phyloP scores from a whole-genome alignment of 2,113 vertebrate species.

The rabbit (Oryctolagus cuniculus) region DNA sequence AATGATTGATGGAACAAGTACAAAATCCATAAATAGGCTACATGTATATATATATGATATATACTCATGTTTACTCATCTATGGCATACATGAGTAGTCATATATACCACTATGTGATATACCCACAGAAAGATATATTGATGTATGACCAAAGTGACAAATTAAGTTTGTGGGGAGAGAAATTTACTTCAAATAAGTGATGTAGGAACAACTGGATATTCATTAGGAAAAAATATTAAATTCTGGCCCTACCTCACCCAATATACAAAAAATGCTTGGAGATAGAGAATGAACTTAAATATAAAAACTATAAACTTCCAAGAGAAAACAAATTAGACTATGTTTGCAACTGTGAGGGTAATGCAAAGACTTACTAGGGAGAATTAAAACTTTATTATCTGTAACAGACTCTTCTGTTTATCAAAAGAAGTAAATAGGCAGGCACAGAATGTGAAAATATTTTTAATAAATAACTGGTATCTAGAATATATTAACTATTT shows the following conservation, averaged over 20 bases:
- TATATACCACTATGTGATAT: neutral
- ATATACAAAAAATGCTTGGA: neutral
- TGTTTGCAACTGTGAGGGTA: neutral
- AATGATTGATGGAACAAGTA: neutral
- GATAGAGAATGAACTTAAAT: neutral
- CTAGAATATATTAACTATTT: neutral
- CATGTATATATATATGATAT: neutral
- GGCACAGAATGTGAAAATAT: neutral
- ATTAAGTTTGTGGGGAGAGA: neutral
- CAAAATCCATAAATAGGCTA: neutral
- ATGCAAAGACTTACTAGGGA: conserved; percentile 1
- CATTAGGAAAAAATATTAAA: neutral
- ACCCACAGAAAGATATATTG: neutral
- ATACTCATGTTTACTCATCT: neutral
- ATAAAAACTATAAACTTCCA: neutral
- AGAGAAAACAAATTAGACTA: conserved; percentile 5
- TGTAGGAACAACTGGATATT: neutral
- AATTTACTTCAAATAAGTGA: neutral
- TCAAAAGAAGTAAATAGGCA: conserved; percentile 25
- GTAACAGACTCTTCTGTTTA: conserved; percentile 8
- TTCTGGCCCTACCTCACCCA: neutral
- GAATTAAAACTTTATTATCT: neutral
- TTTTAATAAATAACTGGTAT: conserved; percentile 2
- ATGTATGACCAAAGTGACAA: neutral
- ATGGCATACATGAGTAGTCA: neutral